phyloP scores from a whole-genome alignment of 1,140 invertebrate genomes.

The Himalopsyche phryganea region DNA sequence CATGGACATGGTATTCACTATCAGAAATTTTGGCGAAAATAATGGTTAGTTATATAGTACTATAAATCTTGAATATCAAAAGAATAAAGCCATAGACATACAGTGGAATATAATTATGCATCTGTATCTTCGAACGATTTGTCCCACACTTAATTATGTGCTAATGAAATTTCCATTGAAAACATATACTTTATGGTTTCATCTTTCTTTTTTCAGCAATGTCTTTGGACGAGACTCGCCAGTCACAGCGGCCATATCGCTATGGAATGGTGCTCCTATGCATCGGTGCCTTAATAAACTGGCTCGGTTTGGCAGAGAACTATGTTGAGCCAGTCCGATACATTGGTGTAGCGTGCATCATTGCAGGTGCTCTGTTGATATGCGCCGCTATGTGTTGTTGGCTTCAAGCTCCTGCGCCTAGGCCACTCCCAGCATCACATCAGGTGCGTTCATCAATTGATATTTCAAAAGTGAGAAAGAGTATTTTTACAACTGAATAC shows the following conservation, averaged over 20 bases:
- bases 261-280: slow-evolving; percentile 73
- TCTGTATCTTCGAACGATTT: no score
- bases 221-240: slow-evolving; percentile 61
- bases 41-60: no score
- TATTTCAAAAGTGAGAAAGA: neutral
- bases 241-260: slow-evolving; percentile 65
- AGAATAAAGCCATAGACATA: no score
- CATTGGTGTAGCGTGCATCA: slow-evolving; percentile 70
- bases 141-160: no score
- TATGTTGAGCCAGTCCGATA: slow-evolving; percentile 69
- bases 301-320: slow-evolving; percentile 69
- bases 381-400: slow-evolving; percentile 75
- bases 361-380: slow-evolving; percentile 68
- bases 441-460: slow-evolving; percentile 39
- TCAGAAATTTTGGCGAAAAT: no score
- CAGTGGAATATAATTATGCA: no score
- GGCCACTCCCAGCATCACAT: slow-evolving; percentile 48
- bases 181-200: no score
- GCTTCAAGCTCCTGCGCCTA: slow-evolving; percentile 60
- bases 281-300: slow-evolving; percentile 73
- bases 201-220: slow-evolving; percentile 52
- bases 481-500: no score
- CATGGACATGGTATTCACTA: no score
- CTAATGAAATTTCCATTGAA: no score
- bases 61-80: no score